Conservation (phyloP, 1,140 invertebrate species). For the Asbolus verrucosus region DNA sequence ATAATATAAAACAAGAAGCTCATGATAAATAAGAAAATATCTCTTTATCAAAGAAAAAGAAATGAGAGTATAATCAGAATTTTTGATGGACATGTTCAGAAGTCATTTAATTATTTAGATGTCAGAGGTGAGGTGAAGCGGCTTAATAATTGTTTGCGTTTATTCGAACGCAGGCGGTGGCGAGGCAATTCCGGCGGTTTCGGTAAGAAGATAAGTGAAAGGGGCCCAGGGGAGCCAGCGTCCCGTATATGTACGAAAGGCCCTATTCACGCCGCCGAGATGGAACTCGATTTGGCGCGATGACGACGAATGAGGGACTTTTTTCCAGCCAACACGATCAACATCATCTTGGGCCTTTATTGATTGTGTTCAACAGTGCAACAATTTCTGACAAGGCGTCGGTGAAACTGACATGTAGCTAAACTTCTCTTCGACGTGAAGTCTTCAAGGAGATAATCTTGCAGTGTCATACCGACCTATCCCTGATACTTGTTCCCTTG, state of each 20-base stretch:
- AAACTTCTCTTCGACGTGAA: slow-evolving; percentile 26
- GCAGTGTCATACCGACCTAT: slow-evolving; percentile 25
- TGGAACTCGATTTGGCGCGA: slow-evolving; percentile 5
- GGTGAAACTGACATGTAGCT: slow-evolving; percentile 19
- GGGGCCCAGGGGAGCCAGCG: background rate
- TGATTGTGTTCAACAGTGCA: slow-evolving; percentile 16
- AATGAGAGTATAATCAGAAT: too few relatives aligned
- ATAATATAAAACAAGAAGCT: too few relatives aligned
- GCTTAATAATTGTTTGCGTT: slow-evolving; percentile 10
- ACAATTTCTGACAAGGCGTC: slow-evolving; percentile 21
- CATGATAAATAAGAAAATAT: too few relatives aligned
- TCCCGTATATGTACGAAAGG: slow-evolving; percentile 11
- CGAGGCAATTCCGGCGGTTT: slow-evolving; percentile 9
- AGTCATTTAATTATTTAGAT: slow-evolving; percentile 5
- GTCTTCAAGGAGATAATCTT: slow-evolving; percentile 24
- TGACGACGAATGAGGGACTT: slow-evolving; percentile 5
- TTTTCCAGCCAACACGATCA: background rate
- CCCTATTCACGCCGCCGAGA: background rate
- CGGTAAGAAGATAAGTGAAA: slow-evolving; percentile 19
- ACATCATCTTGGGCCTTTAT: slow-evolving; percentile 18
- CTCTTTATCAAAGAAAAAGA: too few relatives aligned
- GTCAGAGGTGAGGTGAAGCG: background rate
- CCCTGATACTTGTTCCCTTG: slow-evolving; percentile 14
- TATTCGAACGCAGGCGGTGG: slow-evolving; percentile 7
- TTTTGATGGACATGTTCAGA: background rate